These are phyloP conservation scores for Chelonoidis abingdonii DNA, from an alignment of 2,113 vertebrate species.

Conservation along the genomic window DNA sequence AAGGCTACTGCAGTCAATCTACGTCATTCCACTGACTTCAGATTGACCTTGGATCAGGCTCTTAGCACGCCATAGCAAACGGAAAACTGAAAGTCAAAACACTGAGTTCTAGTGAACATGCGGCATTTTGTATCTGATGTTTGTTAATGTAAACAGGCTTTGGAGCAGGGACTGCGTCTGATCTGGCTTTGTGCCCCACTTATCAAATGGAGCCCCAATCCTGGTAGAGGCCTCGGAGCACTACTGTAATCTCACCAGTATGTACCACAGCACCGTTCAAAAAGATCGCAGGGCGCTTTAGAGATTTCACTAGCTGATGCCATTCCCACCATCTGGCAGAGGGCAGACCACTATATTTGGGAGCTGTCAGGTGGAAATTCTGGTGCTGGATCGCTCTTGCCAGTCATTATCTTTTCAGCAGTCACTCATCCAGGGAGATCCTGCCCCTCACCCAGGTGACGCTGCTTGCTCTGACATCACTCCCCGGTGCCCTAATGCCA, in stretches of 20 bases:
- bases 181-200: background rate
- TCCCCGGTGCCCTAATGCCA: no score
- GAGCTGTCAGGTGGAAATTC: no score
- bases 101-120: background rate
- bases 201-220: background rate
- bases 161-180: background rate
- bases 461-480: no score
- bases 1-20: background rate
- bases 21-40: background rate
- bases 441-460: no score
- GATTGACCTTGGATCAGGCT: background rate
- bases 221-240: background rate
- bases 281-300: background rate
- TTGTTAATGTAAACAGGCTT: background rate
- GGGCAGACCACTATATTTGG: background rate
- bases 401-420: no score
- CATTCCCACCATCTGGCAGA: background rate
- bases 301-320: background rate
- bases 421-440: no score
- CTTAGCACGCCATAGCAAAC: background rate
- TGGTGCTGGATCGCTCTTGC: no score
- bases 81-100: background rate
- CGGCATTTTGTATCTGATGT: background rate
- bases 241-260: background rate
- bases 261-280: background rate